Conservation (phyloP, 2,113 vertebrate species). For the Barnardius zonarius region DNA sequence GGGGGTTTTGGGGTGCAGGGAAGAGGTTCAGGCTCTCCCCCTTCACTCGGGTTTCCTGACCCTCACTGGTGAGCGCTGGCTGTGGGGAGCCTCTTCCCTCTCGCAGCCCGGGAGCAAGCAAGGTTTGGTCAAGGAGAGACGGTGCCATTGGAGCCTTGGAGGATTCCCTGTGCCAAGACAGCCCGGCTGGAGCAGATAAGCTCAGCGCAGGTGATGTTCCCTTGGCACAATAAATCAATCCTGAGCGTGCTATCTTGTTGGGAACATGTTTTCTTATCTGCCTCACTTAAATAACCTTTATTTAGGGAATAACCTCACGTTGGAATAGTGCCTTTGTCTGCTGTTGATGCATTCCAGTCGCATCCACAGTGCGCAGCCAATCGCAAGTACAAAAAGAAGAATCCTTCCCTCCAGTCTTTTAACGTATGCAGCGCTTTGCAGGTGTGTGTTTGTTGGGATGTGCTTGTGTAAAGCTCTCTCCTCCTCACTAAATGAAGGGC, state of each 20-base stretch:
- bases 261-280: neutral
- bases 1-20: neutral
- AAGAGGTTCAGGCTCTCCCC: accelerated
- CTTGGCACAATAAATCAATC: neutral
- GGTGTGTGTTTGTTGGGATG: slow-evolving; percentile 38
- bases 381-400: neutral
- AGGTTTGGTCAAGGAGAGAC: neutral
- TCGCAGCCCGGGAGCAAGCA: accelerated
- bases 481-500: slow-evolving; percentile 15
- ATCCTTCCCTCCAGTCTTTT: neutral
- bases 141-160: too few relatives aligned
- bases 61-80: accelerated
- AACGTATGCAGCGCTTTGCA: neutral
- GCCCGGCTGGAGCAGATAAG: accelerated
- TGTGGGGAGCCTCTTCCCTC: neutral
- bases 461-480: neutral
- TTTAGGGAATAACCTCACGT: neutral
- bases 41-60: neutral
- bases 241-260: neutral
- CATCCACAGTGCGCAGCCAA: neutral
- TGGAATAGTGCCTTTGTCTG: neutral
- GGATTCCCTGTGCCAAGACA: too few relatives aligned
- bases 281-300: neutral
- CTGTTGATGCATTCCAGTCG: neutral
- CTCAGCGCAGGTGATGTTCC: neutral